Base-by-base conservation (phyloP, 2,113 vertebrate genomes). In the Nothocercus nigrocapillus region DNA sequence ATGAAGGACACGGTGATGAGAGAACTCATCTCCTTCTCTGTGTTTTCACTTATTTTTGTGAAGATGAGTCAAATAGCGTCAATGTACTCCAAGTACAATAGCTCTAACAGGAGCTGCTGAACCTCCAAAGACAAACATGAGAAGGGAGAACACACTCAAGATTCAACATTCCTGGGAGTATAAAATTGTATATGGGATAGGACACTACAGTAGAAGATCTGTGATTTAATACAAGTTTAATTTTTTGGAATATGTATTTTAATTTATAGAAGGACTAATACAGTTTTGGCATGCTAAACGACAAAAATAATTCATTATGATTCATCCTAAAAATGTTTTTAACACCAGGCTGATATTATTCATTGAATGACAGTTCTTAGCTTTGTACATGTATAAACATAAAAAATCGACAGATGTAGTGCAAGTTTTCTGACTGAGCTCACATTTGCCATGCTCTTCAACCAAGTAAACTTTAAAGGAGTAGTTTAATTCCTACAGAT, bases 221-320 rank as follows among this genome's bases (percentile, higher is more conserved):
- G 30, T 45, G 32, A 62, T 67, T 76, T 80, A 58, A 70, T 8
- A 53, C 28, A 67, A 67, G 18, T 13, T 10, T 47, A 73, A 6
- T 9, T 3, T 1, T 34, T 78, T 47, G 54, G 13, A 63, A 77
- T 21, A 36, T 7, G 13, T 61, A 25, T 83, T 89, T 94, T 82
- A 34, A 82, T 0, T 1, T 25, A 30, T 59, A 61, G 62, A 17
- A 89, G 59, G 81, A 47, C 59, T 32, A 67, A 62, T 62, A 69
- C 0, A 44, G 9, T 62, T 89, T 58, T 61, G 4, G 7, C 63
- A 56, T 36, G 17, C 22, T 79, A 81, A 90, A 56, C 42, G 44
- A 67, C 36, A 91, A 87, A 94, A 85, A 95, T 58, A 73, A 88
- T 64, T 30, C 8, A 63, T 83, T 78, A 68, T 92, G 92, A 96